Percentiles rank a stretch among this genome's conserved stretches.
Evolutionary conservation across 92 coral and sea anemone genomes (phyloP).

Genomic region (Epizoanthus rinbou): DNA sequence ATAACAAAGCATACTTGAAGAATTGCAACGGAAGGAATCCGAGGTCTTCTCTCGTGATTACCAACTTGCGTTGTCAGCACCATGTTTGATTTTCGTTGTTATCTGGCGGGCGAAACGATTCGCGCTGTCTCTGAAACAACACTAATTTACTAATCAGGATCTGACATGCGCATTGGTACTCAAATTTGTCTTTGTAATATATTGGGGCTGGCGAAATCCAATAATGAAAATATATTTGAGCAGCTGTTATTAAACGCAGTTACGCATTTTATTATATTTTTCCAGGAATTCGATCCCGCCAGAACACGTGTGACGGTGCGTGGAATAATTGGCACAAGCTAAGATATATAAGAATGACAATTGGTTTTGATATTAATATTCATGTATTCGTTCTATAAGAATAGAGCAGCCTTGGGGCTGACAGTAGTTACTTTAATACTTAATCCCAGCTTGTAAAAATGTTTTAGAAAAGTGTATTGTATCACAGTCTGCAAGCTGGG

Average conservation of each 20-base stretch:
- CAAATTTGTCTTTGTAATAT: neutral
- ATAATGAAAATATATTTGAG: neutral
- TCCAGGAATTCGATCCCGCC: conserved; percentile 32
- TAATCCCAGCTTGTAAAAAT: no score
- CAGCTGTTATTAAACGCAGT: neutral
- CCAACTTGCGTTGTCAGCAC: neutral
- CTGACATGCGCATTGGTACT: conserved; percentile 25
- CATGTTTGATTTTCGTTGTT: conserved; percentile 1
- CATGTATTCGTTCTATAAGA: no score
- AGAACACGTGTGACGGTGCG: neutral
- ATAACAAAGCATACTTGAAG: conserved; percentile 15
- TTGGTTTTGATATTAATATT: no score
- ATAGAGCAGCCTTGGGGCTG: no score
- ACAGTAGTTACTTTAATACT: no score
- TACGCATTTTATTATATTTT: conserved; percentile 23
- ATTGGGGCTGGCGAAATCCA: no score
- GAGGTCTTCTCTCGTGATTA: neutral
- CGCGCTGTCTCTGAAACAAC: neutral
- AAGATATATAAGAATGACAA: no score
- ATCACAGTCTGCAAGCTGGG: no score
- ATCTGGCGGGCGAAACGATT: neutral
- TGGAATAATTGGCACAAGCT: no score
- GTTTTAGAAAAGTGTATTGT: no score
- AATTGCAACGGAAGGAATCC: neutral
- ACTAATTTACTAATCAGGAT: neutral